These are phyloP conservation scores for Diplodus sargus DNA, from an alignment of 2,797 vertebrate genomes.

Conservation along the genomic window DNA sequence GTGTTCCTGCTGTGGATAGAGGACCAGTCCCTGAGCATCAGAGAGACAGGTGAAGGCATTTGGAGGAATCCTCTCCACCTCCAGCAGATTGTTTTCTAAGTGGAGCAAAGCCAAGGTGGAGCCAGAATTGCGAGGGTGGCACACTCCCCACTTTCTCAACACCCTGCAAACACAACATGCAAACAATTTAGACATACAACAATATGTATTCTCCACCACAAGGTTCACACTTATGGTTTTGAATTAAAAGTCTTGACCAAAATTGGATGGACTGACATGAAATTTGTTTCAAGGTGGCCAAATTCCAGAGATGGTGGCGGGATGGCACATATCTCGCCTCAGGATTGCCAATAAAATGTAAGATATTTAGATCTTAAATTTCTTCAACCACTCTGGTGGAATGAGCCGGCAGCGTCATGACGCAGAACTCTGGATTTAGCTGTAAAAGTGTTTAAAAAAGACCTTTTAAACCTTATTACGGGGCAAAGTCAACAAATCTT, in stretches of 20 bases:
- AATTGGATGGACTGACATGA: background rate
- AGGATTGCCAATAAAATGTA: no score
- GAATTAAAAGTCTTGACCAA: background rate
- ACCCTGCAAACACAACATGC: conserved; percentile 75
- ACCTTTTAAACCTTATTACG: no score
- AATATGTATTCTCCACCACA: background rate
- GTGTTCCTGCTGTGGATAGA: conserved; percentile 82
- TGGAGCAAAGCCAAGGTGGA: conserved; percentile 84
- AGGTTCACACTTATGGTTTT: background rate
- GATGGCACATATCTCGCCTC: no score
- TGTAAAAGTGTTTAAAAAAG: no score
- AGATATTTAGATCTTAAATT: no score
- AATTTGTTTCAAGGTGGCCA: background rate
- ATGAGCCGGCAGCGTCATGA: no score
- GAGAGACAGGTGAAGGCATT: conserved; percentile 84
- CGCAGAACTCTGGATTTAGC: no score
- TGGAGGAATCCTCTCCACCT: conserved; percentile 76
- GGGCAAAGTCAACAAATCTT: no score
- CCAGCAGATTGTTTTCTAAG: conserved; percentile 88
- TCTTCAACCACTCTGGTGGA: no score
- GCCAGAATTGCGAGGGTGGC: conserved; percentile 82
- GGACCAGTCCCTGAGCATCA: conserved; percentile 76
- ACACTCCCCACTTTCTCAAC: conserved; percentile 85
- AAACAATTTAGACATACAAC: background rate
- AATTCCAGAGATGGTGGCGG: no score